These are phyloP conservation scores for Pituophis catenifer DNA, from an alignment of 2,113 vertebrate genomes.

Conservation along the genomic window DNA sequence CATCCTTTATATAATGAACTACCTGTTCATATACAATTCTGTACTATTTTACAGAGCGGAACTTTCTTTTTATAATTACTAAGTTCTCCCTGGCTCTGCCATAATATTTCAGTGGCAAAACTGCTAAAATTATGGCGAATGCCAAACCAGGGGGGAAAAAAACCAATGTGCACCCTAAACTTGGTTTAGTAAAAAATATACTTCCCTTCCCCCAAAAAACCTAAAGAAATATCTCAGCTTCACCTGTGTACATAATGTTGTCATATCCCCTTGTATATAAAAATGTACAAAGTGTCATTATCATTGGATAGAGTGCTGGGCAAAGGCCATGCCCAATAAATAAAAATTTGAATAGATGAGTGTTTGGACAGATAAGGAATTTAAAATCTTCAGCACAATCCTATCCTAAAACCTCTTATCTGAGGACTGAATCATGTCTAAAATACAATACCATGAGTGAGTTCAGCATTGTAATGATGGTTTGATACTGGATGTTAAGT, in stretches of 20 bases:
- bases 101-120: not conserved
- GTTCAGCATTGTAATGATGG: not conserved
- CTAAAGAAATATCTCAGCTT: not conserved
- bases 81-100: not conserved
- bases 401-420: not conserved
- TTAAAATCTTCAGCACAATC: not conserved
- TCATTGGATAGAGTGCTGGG: not conserved
- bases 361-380: not conserved
- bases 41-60: not conserved
- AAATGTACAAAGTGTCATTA: not conserved
- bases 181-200: not conserved
- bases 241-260: not conserved
- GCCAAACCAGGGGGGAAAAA: not conserved
- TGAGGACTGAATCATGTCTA: not conserved
- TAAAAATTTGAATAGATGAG: not conserved
- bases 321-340: not conserved
- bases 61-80: not conserved
- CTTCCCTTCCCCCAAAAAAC: not conserved
- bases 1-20: slow-evolving; percentile 18
- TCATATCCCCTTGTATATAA: not conserved
- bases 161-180: not conserved
- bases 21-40: not conserved
- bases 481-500: not conserved
- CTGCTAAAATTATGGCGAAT: not conserved
- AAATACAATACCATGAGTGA: not conserved